These are phyloP conservation scores for Himalopsyche japonica DNA, from an alignment of 2,888 invertebrate species.

Conservation along the genomic window DNA sequence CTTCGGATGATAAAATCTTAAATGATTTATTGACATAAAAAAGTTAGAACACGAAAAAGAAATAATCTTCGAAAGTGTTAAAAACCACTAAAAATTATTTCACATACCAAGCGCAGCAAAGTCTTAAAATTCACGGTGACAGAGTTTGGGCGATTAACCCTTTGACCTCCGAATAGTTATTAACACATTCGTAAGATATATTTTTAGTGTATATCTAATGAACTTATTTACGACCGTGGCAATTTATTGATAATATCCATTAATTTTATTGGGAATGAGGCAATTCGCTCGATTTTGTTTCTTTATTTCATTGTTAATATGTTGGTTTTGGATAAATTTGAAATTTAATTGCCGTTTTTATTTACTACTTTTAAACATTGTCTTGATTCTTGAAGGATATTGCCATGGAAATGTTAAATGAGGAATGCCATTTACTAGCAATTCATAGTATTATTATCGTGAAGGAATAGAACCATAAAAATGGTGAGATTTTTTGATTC, in stretches of 20 bases:
- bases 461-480: no score
- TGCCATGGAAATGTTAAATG: no score
- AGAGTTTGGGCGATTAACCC: neutral
- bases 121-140: neutral
- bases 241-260: neutral
- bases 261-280: neutral
- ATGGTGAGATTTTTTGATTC: no score
- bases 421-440: no score
- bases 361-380: neutral
- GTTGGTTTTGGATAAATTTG: neutral
- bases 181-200: neutral
- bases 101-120: neutral
- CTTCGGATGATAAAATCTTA: no score
- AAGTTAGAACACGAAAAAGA: no score
- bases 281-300: neutral
- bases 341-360: neutral
- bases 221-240: neutral
- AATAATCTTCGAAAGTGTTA: neutral
- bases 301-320: neutral
- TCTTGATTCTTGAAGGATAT: neutral
- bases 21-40: no score
- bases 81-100: neutral
- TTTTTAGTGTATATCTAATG: neutral
- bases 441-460: no score
- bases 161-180: neutral